These are phyloP conservation scores for Cebus imitator DNA, from an alignment of 2,113 vertebrate species.

Conservation along the genomic window DNA sequence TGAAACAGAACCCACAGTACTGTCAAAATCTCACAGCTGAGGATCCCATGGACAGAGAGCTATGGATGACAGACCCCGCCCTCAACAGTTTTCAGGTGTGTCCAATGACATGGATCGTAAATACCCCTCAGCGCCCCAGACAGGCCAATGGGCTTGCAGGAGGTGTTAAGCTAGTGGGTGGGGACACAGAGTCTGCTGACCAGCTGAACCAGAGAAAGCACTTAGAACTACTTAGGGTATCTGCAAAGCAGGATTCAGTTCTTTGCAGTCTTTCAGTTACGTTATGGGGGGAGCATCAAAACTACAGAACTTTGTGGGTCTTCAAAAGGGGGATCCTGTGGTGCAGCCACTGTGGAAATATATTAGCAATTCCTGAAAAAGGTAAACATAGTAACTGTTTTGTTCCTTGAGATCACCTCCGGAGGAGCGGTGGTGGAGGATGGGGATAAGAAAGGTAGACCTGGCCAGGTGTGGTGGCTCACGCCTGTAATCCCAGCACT, in stretches of 20 bases:
- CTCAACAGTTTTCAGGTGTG: no score
- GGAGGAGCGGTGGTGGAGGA: not conserved
- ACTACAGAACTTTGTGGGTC: not conserved
- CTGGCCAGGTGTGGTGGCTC: no score
- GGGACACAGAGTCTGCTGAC: not conserved
- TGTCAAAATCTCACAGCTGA: not conserved
- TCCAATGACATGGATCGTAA: not conserved
- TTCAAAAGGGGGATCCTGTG: not conserved
- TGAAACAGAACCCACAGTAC: not conserved
- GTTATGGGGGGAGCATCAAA: not conserved
- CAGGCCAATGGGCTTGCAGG: not conserved
- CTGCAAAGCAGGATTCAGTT: not conserved
- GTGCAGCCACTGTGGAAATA: not conserved
- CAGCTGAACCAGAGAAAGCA: not conserved
- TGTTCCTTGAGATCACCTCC: not conserved
- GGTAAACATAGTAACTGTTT: not conserved
- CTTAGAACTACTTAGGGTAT: not conserved
- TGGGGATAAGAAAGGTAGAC: not conserved
- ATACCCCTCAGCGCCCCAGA: not conserved
- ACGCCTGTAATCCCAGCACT: no score
- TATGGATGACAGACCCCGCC: fast-evolving
- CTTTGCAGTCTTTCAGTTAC: not conserved
- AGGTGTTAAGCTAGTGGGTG: not conserved
- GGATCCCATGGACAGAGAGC: not conserved
- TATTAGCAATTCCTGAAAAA: not conserved